phyloP scores from a whole-genome alignment of 2,888 invertebrate species.

The Sminthurinus aureus region DNA sequence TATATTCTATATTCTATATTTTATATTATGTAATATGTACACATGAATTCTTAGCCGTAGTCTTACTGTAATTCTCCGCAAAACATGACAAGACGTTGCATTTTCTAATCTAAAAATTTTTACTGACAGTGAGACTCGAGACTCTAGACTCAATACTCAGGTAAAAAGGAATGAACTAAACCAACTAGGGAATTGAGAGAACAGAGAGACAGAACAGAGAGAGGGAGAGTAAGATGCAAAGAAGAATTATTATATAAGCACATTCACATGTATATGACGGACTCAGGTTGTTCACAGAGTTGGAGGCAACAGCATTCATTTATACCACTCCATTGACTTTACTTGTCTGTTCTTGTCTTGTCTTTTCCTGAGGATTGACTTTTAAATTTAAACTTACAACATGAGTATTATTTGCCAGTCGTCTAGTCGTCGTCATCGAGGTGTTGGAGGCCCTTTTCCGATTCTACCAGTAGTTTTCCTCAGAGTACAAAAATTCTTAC shows the following conservation, averaged over 20 bases:
- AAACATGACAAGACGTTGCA: slow-evolving; percentile 44
- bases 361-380: too few species aligned
- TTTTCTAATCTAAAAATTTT: slow-evolving; percentile 40
- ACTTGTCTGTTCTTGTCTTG: background rate
- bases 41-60: slow-evolving; percentile 41
- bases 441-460: too few species aligned
- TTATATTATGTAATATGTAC: slow-evolving; percentile 1
- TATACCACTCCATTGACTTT: background rate
- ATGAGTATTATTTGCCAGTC: too few species aligned
- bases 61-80: slow-evolving; percentile 50
- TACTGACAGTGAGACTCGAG: slow-evolving; percentile 10
- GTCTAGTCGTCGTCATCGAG: too few species aligned
- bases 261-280: slow-evolving; percentile 35
- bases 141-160: too few species aligned
- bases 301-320: slow-evolving; percentile 3
- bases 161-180: background rate
- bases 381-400: too few species aligned
- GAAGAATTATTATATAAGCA: slow-evolving; percentile 1
- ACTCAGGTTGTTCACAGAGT: slow-evolving; percentile 13
- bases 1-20: background rate
- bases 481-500: too few species aligned
- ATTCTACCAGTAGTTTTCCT: too few species aligned
- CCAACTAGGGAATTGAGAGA: background rate
- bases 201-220: slow-evolving; percentile 9
- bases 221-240: slow-evolving; percentile 2